These are phyloP conservation scores for Motacilla alba DNA, from an alignment of 2,113 vertebrate genomes.

Conservation along the genomic window DNA sequence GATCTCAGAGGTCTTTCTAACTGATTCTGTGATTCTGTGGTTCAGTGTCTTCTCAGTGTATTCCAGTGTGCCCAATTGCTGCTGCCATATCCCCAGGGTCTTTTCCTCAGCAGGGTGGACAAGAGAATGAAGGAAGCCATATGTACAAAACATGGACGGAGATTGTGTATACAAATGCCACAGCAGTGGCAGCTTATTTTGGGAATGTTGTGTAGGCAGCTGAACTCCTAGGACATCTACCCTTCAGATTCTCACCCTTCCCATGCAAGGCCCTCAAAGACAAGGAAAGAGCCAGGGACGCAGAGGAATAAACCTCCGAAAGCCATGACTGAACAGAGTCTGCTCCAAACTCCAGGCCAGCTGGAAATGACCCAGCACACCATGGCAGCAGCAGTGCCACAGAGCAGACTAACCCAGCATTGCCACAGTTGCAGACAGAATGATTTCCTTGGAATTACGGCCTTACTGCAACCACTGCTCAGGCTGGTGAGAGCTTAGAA, in stretches of 20 bases:
- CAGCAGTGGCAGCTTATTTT: background rate
- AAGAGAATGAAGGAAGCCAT: background rate
- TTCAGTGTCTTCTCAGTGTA: background rate
- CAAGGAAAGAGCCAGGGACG: background rate
- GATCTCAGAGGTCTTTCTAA: background rate
- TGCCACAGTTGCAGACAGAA: background rate
- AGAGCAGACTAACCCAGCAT: background rate
- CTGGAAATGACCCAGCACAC: background rate
- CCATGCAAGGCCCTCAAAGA: background rate
- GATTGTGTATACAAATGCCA: background rate
- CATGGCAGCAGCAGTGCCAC: fast-evolving
- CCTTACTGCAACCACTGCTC: background rate
- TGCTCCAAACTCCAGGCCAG: background rate
- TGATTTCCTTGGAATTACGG: background rate
- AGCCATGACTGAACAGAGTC: background rate
- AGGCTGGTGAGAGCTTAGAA: fast-evolving
- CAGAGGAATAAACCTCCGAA: background rate
- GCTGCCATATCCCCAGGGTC: background rate
- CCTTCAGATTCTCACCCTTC: background rate
- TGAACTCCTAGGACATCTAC: background rate
- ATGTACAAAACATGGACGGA: background rate
- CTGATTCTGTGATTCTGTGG: background rate
- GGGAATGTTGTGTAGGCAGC: background rate
- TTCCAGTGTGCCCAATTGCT: background rate
- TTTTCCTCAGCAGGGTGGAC: background rate